A percentile compares a stretch with the other conserved stretches of the same genome.
Evolutionary conservation across 1,140 invertebrate species (phyloP).

Genomic region (Zaprionus camerounensis): DNA sequence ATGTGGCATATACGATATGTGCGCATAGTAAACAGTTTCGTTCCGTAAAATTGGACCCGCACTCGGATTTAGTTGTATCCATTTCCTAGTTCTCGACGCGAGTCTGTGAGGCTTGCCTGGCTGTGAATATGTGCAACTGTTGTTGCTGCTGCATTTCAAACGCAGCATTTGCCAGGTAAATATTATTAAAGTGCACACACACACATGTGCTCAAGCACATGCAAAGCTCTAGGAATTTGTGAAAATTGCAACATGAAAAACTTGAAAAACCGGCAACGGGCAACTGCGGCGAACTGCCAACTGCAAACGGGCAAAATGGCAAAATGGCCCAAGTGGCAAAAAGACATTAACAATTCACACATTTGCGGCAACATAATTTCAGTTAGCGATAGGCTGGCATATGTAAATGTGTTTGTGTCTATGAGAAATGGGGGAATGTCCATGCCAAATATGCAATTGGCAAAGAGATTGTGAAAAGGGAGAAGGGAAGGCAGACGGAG

Average conservation of each 20-base stretch:
- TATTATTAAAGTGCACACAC: slow-evolving; percentile 51
- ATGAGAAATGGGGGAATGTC: background rate
- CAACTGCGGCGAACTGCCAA: slow-evolving; percentile 41
- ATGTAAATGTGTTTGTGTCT: background rate
- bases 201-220: slow-evolving; percentile 3
- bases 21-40: slow-evolving; percentile 3
- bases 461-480: slow-evolving; percentile 11
- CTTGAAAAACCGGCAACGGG: slow-evolving; percentile 75
- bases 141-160: slow-evolving; percentile 38
- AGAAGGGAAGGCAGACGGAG: background rate
- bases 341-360: slow-evolving; percentile 80
- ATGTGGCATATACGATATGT: background rate
- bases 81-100: slow-evolving; percentile 10
- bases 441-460: slow-evolving; percentile 20
- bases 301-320: slow-evolving; percentile 54
- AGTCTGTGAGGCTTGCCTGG: background rate
- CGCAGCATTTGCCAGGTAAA: slow-evolving; percentile 58
- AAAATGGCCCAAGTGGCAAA: slow-evolving; percentile 54
- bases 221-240: slow-evolving; percentile 49
- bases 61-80: slow-evolving; percentile 35
- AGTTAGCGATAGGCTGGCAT: slow-evolving; percentile 50
- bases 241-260: slow-evolving; percentile 69
- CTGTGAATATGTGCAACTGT: slow-evolving; percentile 39
- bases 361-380: slow-evolving; percentile 79
- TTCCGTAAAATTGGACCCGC: slow-evolving; percentile 54